These are phyloP conservation scores for Tringa solitaria DNA, from an alignment of 2,113 vertebrate species.

Conservation along the genomic window DNA sequence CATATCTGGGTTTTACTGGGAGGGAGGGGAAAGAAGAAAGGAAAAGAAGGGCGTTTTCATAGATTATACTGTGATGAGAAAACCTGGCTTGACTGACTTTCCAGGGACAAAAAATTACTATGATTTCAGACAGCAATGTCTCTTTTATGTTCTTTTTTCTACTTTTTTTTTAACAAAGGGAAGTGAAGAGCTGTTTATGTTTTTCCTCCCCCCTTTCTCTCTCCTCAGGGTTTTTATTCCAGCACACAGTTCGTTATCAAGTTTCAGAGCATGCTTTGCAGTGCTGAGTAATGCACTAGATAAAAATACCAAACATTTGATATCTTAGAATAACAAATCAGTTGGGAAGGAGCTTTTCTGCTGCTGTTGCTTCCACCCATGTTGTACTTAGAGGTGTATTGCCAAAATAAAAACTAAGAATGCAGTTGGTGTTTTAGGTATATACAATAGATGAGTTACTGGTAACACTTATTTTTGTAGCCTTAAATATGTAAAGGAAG, in stretches of 20 bases:
- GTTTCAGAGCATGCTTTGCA: conserved; percentile 33
- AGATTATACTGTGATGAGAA: not conserved
- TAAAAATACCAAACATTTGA: conserved; percentile 38
- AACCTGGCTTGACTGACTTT: not conserved
- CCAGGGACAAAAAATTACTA: not conserved
- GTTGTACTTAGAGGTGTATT: not conserved
- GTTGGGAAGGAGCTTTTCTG: conserved; percentile 7
- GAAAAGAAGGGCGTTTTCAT: not conserved
- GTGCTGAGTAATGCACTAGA: conserved; percentile 17
- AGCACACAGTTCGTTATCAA: not conserved
- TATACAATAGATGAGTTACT: not conserved
- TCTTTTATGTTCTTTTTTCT: not conserved
- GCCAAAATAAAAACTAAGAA: conserved; percentile 2
- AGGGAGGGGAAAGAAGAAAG: not conserved
- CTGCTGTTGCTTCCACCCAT: not conserved
- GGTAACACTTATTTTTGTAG: not conserved
- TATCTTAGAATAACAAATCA: conserved; percentile 38
- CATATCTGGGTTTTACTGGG: not conserved
- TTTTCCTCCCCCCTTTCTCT: not conserved
- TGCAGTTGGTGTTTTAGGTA: not conserved
- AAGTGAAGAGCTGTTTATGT: not conserved
- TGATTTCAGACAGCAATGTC: not conserved
- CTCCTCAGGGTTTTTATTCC: conserved; percentile 23
- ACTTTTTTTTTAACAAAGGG: not conserved
- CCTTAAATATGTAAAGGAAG: not conserved